Percentiles rank a stretch among this genome's conserved stretches.
Conservation (phyloP, 2,113 vertebrate species). For the Psephotus haematonotus region DNA sequence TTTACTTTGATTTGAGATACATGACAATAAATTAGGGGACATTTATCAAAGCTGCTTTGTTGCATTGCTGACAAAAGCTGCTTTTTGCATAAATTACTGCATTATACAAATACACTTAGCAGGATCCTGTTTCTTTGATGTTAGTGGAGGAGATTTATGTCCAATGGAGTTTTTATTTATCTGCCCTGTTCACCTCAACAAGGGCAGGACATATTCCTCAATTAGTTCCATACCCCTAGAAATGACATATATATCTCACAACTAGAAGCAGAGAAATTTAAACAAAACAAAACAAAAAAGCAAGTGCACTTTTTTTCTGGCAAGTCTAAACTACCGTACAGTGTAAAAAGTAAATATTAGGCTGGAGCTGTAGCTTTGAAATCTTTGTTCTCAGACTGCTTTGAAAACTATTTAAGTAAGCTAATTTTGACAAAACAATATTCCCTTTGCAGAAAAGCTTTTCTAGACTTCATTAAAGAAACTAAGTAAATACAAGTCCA, state of each 20-base stretch:
- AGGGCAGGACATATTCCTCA: conserved; percentile 83
- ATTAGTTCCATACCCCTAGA: conserved; percentile 84
- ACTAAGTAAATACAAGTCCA: conserved; percentile 28
- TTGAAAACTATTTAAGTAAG: conserved; percentile 56
- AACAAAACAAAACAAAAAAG: conserved; percentile 51
- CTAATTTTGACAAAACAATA: conserved; percentile 59
- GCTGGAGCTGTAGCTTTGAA: conserved; percentile 60
- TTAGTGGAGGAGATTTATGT: conserved; percentile 84
- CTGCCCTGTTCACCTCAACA: conserved; percentile 83
- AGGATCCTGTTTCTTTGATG: conserved; percentile 85
- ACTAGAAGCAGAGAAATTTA: conserved; percentile 74
- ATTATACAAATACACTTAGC: conserved; percentile 87
- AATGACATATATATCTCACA: conserved; percentile 79
- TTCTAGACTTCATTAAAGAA: conserved; percentile 35
- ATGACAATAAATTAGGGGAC: conserved; percentile 95
- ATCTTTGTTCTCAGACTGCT: conserved; percentile 61
- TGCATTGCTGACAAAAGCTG: conserved; percentile 84
- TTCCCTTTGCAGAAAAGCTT: conserved; percentile 52
- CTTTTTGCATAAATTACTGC: conserved; percentile 93
- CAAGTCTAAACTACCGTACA: conserved; percentile 62
- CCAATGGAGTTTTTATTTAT: conserved; percentile 83
- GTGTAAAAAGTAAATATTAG: conserved; percentile 67
- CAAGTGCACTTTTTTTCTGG: conserved; percentile 51
- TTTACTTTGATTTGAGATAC: conserved; percentile 94
- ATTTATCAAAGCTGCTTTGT: conserved; percentile 92